These are phyloP conservation scores for Girardia tigrina DNA, from an alignment of 2,888 invertebrate genomes.

Conservation along the genomic window DNA sequence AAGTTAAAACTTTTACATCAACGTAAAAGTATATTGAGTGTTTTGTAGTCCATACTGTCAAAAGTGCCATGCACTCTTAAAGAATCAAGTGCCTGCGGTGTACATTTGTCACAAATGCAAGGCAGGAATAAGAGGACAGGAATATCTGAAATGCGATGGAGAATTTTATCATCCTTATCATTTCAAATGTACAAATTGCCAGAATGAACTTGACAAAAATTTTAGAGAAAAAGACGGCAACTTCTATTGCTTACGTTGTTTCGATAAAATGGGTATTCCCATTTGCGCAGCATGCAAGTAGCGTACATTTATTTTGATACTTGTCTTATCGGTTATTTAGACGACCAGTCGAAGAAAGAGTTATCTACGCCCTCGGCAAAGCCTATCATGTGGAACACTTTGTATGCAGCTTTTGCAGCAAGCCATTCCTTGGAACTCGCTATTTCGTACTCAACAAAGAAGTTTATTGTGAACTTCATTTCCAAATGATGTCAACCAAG, in stretches of 20 bases:
- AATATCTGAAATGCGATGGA: slow-evolving; percentile 56
- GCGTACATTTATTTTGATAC: slow-evolving; percentile 42
- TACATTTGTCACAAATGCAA: slow-evolving; percentile 96
- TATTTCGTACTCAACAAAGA: slow-evolving; percentile 91
- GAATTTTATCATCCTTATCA: slow-evolving; percentile 98
- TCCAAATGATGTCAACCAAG: slow-evolving; percentile 86
- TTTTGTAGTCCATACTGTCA: slow-evolving; percentile 69
- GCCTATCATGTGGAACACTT: slow-evolving; percentile 63
- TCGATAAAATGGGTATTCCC: slow-evolving; percentile 99
- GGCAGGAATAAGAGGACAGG: slow-evolving; percentile 55
- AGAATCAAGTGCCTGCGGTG: slow-evolving; percentile 62
- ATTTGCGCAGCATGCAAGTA: slow-evolving; percentile 83
- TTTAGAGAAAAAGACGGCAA: slow-evolving; percentile 88
- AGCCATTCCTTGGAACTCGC: slow-evolving; percentile 92
- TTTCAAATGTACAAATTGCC: slow-evolving; percentile 72
- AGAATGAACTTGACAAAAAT: slow-evolving; percentile 75
- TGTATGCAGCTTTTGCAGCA: slow-evolving; percentile 97
- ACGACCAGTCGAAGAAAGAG: slow-evolving; percentile 91
- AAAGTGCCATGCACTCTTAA: slow-evolving; percentile 83
- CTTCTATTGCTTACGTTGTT: slow-evolving; percentile 86
- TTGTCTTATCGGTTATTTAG: slow-evolving; percentile 48
- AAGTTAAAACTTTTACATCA: slow-evolving; percentile 38
- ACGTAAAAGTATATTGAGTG: slow-evolving; percentile 15
- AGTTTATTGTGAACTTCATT: slow-evolving; percentile 96
- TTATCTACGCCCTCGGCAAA: slow-evolving; percentile 77